Evolutionary conservation across 64 coral and sea anemone species (phyloP), one percentile per base, ranked within the genome.

Genomic region (Stichodactyla mertensii): DNA sequence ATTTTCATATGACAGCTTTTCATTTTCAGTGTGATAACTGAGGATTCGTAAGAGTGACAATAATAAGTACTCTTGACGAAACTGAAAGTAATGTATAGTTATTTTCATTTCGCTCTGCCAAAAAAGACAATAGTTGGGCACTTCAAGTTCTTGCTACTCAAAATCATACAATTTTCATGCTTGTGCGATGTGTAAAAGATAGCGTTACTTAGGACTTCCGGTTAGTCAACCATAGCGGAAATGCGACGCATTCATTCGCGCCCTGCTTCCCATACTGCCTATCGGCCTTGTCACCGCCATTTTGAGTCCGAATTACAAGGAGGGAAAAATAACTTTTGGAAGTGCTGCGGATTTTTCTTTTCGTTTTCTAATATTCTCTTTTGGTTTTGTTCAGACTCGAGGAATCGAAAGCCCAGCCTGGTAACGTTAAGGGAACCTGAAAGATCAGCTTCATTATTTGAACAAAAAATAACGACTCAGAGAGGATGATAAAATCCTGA

Each of bases 181-280:
- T 27, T 0, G 2, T 74, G 4, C 27, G 10, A 27, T 31, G 24
- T 10, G 12, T 31, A 13, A 27, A 74, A 74, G 69, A 26, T 74
- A 74, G 24, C 69, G 69, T 74, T 74, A 74, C 22, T 74, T 74
- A 74, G 69, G 78, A 85, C 83, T 85, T 85, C 83, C 83, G 83
- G 83, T 85, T 58, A 61, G 51, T 55, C 36, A 81, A 81, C 78
- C 16, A 85, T 55, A 31, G 15, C 83, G 83, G 83, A 85, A 85
- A 85, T 85, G 60, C 83, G 83, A 57, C 83, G 83, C 55, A 85
- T 64, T 58, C 55, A 61, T 85, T 85, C 83, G 83, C 83, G 83
- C 83, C 83, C 83, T 55, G 20, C 54, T 85, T 51, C 83, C 83
- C 83, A 85, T 56, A 22, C 16, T 85, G 83, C 83, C n/a, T 2